Conservation (phyloP, 37 sponge, comb jelly and placozoan genomes). For the Eunapius fragilis region DNA sequence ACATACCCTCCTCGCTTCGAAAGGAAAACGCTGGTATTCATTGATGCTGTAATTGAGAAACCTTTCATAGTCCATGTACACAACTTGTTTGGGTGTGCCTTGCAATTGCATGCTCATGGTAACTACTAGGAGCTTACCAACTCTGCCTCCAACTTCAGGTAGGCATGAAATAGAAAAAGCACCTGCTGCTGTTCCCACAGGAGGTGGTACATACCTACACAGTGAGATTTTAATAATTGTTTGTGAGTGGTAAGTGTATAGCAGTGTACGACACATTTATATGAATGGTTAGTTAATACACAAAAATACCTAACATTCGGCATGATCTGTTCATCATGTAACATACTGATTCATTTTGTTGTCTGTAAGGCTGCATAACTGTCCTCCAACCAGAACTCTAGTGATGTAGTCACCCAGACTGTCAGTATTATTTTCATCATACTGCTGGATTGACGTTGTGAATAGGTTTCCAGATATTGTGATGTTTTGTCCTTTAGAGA, state of each 20-base stretch:
- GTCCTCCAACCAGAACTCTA: conserved; percentile 33
- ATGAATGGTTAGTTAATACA: too few relatives aligned
- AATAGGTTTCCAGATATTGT: neutral
- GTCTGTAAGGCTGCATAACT: conserved; percentile 13
- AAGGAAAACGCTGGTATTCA: conserved; percentile 9
- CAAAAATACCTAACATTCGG: too few relatives aligned
- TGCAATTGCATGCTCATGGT: neutral
- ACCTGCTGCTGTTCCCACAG: neutral
- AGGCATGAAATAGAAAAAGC: conserved; percentile 9
- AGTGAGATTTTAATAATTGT: neutral
- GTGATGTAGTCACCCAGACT: conserved; percentile 17
- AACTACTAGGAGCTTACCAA: conserved; percentile 12
- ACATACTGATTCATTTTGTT: neutral
- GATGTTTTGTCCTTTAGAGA: neutral
- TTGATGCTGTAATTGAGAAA: conserved; percentile 1
- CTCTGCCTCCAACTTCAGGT: conserved; percentile 21
- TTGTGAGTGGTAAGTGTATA: conserved; percentile 6
- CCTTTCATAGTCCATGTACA: neutral
- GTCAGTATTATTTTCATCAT: conserved; percentile 8
- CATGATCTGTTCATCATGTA: too few relatives aligned
- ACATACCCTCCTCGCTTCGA: conserved; percentile 4
- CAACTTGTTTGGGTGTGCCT: neutral
- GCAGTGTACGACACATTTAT: too few relatives aligned
- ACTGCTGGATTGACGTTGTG: neutral
- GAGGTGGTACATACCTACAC: neutral